phyloP scores from a whole-genome alignment of 2,797 vertebrate genomes.

The Amniataba percoides region DNA sequence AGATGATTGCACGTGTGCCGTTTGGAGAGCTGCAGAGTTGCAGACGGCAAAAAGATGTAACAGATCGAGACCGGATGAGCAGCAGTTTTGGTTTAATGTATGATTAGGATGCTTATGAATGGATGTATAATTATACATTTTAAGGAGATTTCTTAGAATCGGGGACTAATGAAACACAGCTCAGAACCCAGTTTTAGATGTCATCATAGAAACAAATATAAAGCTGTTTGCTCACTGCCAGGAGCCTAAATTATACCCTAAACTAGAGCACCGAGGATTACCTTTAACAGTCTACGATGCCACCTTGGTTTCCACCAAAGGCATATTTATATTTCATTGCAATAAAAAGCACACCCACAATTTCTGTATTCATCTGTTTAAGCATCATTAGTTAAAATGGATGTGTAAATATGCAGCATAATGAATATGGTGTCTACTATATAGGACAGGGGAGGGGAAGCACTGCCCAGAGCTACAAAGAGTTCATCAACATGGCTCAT shows the following conservation, averaged over 20 bases:
- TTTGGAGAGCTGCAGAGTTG: neutral
- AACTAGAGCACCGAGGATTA: neutral
- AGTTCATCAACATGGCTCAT: conserved; percentile 59
- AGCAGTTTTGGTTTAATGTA: neutral
- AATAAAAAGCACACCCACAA: neutral
- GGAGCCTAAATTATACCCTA: neutral
- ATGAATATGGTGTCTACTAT: conserved; percentile 13
- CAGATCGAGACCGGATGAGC: neutral
- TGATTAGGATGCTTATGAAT: neutral
- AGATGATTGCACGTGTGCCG: neutral
- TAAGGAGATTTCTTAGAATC: neutral
- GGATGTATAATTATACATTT: neutral
- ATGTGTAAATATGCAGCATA: conserved; percentile 11
- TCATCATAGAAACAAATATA: neutral
- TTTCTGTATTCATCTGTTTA: neutral
- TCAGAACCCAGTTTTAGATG: neutral
- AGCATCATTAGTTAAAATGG: conserved; percentile 8
- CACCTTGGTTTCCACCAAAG: neutral
- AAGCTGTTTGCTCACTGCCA: neutral
- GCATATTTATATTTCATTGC: neutral
- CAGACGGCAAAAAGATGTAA: neutral
- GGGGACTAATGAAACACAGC: neutral
- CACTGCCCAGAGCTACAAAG: conserved; percentile 30
- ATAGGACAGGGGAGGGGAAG: conserved; percentile 18
- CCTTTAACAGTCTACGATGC: neutral